Base-by-base conservation (phyloP, 1,140 invertebrate genomes). In the Agrilus planipennis region DNA sequence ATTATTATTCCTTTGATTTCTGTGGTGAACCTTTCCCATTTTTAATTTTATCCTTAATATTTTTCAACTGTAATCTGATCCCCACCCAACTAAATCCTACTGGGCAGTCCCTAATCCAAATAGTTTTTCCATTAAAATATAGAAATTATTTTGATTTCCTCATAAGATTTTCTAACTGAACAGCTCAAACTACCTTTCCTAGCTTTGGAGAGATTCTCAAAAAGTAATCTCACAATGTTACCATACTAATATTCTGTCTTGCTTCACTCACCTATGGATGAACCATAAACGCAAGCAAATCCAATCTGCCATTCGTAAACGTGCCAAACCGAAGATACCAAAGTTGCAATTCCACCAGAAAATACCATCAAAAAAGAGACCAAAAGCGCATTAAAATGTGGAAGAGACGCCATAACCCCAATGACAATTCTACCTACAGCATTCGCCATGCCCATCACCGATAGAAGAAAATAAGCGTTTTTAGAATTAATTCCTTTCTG, bases 381-480 rank as follows among this genome's bases (percentile, higher is more conserved):
- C 10, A 30, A 21, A 23, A 42, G 32, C 0, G 84, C 77, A 50
- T 83, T 80, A 2, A 87, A 68, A 16, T 79, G 77, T 15, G 82
- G 81, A 50, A 86, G 69, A 16, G 83, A 85, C 3, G 79, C 79
- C 1, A 84, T 55, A 42, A 81, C 61, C 2, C 89, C 89, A 51
- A 85, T 87, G 1, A 76, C 59, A 1, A 92, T 72, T 68, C 89
- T 78, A 39, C 86, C 87, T 22, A 89, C 47, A 0, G 88, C 89
- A 54, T 93, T 92, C 0, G 84, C 73, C 12, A 90, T 75, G 7
- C 89, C 92, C 46, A 94, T 88, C 4, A 81, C 67, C 0, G 88
- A 80, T 10, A 94, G 70, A 11, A 94, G 61, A 44, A 75, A 74
- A 4, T 78, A 71, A 0, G 76, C 73, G 2, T 67, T 54, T 0